Conservation (phyloP, 2,888 invertebrate species). For the Acronicta psi region DNA sequence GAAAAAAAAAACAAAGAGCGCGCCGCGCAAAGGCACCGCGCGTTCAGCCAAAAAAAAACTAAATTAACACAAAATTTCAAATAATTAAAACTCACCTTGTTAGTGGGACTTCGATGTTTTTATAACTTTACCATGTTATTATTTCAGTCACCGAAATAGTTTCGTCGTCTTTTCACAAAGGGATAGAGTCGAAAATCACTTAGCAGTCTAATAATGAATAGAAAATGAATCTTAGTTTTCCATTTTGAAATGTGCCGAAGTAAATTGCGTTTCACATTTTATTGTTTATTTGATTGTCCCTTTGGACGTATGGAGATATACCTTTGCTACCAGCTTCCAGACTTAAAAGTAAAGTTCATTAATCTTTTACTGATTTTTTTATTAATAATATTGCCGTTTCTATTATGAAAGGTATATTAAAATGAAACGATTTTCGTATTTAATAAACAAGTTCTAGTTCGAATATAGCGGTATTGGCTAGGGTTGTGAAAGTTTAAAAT, state of each 20-base stretch:
- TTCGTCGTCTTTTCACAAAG: not conserved
- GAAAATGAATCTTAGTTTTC: slow-evolving; percentile 17
- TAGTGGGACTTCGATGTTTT: slow-evolving; percentile 77
- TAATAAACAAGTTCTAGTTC: slow-evolving; percentile 8
- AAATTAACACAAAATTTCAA: slow-evolving; percentile 85
- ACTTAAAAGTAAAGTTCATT: slow-evolving; percentile 41
- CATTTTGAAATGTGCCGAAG: slow-evolving; percentile 70
- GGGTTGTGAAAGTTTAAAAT: too few species aligned
- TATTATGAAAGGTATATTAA: slow-evolving; percentile 16
- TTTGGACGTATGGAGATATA: slow-evolving; percentile 54
- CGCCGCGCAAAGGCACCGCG: slow-evolving; percentile 78
- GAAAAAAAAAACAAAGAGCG: slow-evolving; percentile 69
- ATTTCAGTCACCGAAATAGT: slow-evolving; percentile 3
- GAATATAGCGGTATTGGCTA: too few species aligned
- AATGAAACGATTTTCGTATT: slow-evolving; percentile 9
- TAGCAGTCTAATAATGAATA: not conserved
- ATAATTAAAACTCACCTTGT: slow-evolving; percentile 87
- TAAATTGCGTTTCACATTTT: slow-evolving; percentile 79
- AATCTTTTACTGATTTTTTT: slow-evolving; percentile 28
- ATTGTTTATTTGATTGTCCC: slow-evolving; percentile 83
- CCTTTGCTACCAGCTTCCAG: slow-evolving; percentile 58
- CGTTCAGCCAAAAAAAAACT: slow-evolving; percentile 73
- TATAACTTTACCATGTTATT: slow-evolving; percentile 58
- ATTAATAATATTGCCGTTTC: slow-evolving; percentile 14
- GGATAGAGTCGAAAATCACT: slow-evolving; percentile 18